Base-by-base conservation (phyloP, 2,113 vertebrate species). In the Nothoprocta pentlandii region DNA sequence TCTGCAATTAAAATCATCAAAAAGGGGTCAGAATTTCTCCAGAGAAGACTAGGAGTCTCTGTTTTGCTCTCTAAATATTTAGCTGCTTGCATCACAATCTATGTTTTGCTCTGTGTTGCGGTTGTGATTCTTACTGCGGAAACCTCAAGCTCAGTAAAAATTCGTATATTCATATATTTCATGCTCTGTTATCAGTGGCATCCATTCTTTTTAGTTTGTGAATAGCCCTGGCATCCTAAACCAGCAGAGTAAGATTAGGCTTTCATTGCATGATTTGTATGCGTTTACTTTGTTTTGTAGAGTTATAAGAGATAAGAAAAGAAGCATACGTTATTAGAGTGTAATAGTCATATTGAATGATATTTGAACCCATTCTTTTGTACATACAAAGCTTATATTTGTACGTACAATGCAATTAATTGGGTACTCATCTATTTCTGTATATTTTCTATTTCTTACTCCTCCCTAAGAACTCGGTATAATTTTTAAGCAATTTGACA, bases 1-100 rank as follows among this genome's bases (percentile, higher is more conserved):
- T 98, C 98, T 98, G 96, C 76, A 97, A 97, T 84, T 39, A 42
- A 88, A 59, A 77, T 69, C 46, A 89, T 8, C 8, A 69, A 77
- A 67, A 87, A 10, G 47, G 10, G 10, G 88, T 83, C 10, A 76
- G 13, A 7, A 4, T 30, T 80, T 36, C 16, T 3, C 86, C 73
- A 44, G 8, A 13, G n/a, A 36, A n/a, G 20, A 66, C 53, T 47
- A 71, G 22, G 80, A 83, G 78, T 56, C 44, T 59, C 4, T 21
- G 34, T 82, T 88, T 87, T 68, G 7, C 14, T 92, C 42, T 79
- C 42, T 54, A 42, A 26, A 7, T 71, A 62, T 19, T 12, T 82
- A 20, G 23, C 8, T 75, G 16, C 14, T 87, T 84, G 32, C 23
- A 59, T 36, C 15, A 90, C 14, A 83, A 70, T 44, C 25, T 86